A percentile compares a stretch with the other conserved stretches of the same genome.
phyloP scores from a whole-genome alignment of 1,140 invertebrate species.

The Whitmania pigra region DNA sequence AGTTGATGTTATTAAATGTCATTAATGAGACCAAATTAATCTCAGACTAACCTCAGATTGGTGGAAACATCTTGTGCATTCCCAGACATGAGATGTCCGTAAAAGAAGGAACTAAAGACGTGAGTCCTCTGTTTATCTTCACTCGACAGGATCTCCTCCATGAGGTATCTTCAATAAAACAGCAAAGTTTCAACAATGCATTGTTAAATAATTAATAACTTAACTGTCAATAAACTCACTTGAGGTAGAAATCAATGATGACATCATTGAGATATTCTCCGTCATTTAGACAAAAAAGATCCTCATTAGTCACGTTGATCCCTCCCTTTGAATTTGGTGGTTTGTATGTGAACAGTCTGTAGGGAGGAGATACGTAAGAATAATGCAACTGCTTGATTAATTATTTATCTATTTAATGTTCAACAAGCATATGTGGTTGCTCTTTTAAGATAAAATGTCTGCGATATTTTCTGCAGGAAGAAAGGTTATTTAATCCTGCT shows the following conservation, averaged over 20 bases:
- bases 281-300: constrained; percentile 73
- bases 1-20: background rate
- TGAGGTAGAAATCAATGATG: constrained; percentile 93
- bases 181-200: too few relatives aligned
- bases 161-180: constrained; percentile 51
- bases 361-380: background rate
- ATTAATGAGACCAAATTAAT: background rate
- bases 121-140: constrained; percentile 66
- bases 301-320: constrained; percentile 77
- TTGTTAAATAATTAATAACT: too few relatives aligned
- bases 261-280: constrained; percentile 93
- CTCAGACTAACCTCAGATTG: constrained; percentile 22
- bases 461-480: too few relatives aligned
- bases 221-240: constrained; percentile 44
- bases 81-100: constrained; percentile 59
- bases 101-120: constrained; percentile 91
- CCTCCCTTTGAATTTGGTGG: constrained; percentile 49
- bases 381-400: background rate
- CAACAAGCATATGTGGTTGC: too few relatives aligned
- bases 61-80: constrained; percentile 53
- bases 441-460: too few relatives aligned
- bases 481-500: too few relatives aligned
- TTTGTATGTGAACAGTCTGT: constrained; percentile 41
- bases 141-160: constrained; percentile 57
- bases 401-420: too few relatives aligned